Base-by-base conservation (phyloP, 2,797 vertebrate genomes). In the Sebastiscus tertius region DNA sequence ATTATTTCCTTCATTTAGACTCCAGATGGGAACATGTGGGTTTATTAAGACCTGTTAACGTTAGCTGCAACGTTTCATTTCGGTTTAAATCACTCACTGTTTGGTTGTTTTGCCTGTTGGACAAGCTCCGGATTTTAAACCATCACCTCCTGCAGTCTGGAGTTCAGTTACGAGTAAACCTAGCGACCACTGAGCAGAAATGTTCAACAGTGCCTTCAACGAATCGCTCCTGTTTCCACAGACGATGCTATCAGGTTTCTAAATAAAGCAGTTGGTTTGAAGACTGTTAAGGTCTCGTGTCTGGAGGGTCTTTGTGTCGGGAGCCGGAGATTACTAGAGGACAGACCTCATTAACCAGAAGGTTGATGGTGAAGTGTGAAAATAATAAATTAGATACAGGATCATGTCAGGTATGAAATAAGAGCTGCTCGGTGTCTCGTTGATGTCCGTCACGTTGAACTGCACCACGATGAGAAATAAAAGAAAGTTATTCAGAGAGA, bases 181-280 rank as follows among this genome's bases (percentile, higher is more conserved):
- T 46, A 42, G 68, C 73, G 60, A 88, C 80, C 89, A 79, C 81
- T 89, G 87, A 89, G 80, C 87, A 92, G 86, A 91, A 91, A 89
- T 87, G 89, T 93, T 94, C 88, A 80, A 83, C 87, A 92, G 95
- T 95, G 95, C 95, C 95, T 96, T 94, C 87, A 71, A 46, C 24
- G 10, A 81, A 88, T 83, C 55, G 29, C 59, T 85, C 79, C 33
- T 86, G 80, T 79, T 72, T 62, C 79, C 66, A 67, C 49, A 87
- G 76, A 79, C 56, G 46, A 52, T 26, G 67, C 33, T 61, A 11
- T 87, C 89, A 87, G 64, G 73, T 91, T 91, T 83, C 49, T 86
- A 34, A 94, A 93, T 91, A 93, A 92, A 93, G 88, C 79, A 61
- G 78, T 82, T 88, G 29, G 89, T 88, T 85, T 84, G 27, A 80